Percentiles rank a stretch among this genome's conserved stretches.
Evolutionary conservation across 2,888 invertebrate species (phyloP).

Genomic region (Aricia artaxerxes): DNA sequence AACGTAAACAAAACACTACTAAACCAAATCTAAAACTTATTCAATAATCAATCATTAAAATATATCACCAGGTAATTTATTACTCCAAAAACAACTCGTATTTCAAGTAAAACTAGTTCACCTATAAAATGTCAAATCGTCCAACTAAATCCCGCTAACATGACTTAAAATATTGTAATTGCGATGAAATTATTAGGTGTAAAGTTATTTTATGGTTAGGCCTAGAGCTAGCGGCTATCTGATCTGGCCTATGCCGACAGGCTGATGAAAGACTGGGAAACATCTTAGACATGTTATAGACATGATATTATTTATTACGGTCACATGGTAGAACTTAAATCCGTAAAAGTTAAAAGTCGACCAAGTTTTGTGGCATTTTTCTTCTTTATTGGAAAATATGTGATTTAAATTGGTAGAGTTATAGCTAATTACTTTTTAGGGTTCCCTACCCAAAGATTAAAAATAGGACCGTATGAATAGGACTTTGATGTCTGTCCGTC

Average conservation of each 20-base stretch:
- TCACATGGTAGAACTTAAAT: neutral
- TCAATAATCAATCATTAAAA: neutral
- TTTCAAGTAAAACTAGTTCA: conserved; percentile 1
- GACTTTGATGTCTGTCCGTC: too few relatives aligned
- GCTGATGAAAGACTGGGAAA: neutral
- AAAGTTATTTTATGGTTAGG: conserved; percentile 59
- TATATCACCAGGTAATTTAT: neutral
- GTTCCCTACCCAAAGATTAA: too few relatives aligned
- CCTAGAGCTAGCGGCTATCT: conserved; percentile 56
- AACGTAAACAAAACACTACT: too few relatives aligned
- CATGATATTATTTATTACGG: neutral
- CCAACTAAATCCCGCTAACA: neutral
- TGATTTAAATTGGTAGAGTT: too few relatives aligned
- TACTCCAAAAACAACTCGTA: neutral
- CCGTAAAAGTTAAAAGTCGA: neutral
- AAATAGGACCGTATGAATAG: too few relatives aligned
- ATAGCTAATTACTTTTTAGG: too few relatives aligned
- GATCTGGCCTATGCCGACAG: conserved; percentile 46
- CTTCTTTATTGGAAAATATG: too few relatives aligned
- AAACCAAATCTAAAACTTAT: neutral
- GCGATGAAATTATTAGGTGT: conserved; percentile 74
- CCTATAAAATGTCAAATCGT: neutral
- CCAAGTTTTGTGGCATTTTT: neutral
- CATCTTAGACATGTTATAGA: neutral
- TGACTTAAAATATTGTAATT: conserved; percentile 52